Base-by-base conservation (phyloP, 2,888 invertebrate genomes). In the Ceratothoa steindachneri region DNA sequence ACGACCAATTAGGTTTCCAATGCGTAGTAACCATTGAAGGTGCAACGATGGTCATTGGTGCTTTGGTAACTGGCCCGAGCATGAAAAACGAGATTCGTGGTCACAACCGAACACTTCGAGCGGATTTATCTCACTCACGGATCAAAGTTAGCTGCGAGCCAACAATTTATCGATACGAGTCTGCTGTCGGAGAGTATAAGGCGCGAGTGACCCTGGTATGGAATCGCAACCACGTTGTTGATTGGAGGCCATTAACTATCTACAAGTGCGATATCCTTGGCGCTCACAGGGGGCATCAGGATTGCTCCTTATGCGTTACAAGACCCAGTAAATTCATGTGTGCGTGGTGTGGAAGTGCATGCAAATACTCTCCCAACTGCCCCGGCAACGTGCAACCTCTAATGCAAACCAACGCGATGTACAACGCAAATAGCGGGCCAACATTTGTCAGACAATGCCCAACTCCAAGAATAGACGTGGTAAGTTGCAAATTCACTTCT, bases 211-310 rank as follows among this genome's bases (percentile, higher is more conserved):
- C 68, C 19, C 67, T 95, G 51, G 91, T 93, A 15, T 95, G 95
- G 94, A 95, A 95, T 84, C 88, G 91, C 74, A 92, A 93, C 84
- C 95, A 95, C 84, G 93, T 95, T 83, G 91, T 96, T 75, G 95
- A 95, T 83, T 92, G 93, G 5, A 93, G 93, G 71, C 91, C 89
- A 83, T 93, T 97, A 68, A 91, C 93, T 67, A 86, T 98, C 72
- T 98, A 97, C 85, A 97, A 97, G 85, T 98, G 98, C 87, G 92
- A 93, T 85, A 92, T 95, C 76, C 87, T 98, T 80, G 97, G 97
- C 28, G 95, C 95, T 7, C 94, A 95, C 84, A 89, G 94, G 69
- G 93, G 93, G 82, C 93, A 94, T 83, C 91, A 94, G 9, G 98
- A 99, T 85, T 99, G 98, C 85, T 97, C 97, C 69, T 87, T 96